Conservation (phyloP, 2,797 vertebrate species). For the Fistularia commersonii region DNA sequence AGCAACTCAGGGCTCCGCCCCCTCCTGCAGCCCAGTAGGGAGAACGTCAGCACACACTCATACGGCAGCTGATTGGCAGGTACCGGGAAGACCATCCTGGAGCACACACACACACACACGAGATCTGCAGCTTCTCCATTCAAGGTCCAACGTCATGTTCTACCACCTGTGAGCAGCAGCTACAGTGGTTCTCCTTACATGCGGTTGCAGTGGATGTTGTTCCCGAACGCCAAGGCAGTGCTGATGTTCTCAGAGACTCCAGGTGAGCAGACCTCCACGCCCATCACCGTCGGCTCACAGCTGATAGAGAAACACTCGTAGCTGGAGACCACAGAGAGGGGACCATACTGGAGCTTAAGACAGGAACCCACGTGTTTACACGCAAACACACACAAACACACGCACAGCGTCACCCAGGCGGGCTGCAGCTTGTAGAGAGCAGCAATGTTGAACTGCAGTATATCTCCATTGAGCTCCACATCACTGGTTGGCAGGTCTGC, state of each 20-base stretch:
- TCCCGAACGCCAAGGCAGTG: slow-evolving; percentile 51
- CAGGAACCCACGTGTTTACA: too few species aligned
- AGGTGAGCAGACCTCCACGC: slow-evolving; percentile 51
- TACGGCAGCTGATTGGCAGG: slow-evolving; percentile 62
- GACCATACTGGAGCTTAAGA: not conserved
- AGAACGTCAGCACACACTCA: slow-evolving; percentile 70
- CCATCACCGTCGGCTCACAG: slow-evolving; percentile 58
- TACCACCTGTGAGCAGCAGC: not conserved
- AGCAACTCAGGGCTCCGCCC: slow-evolving; percentile 57
- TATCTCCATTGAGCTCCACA: slow-evolving; percentile 36
- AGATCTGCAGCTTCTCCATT: not conserved
- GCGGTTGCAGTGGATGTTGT: slow-evolving; percentile 69
- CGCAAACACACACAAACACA: not conserved
- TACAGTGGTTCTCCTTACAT: slow-evolving; percentile 51
- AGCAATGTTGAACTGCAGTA: slow-evolving; percentile 64
- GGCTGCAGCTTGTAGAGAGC: slow-evolving; percentile 61
- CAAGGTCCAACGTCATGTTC: too few species aligned
- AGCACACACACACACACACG: not conserved
- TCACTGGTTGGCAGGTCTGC: slow-evolving; percentile 10
- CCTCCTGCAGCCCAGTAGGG: slow-evolving; percentile 63
- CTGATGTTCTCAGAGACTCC: slow-evolving; percentile 72
- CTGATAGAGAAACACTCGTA: slow-evolving; percentile 70
- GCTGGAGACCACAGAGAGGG: slow-evolving; percentile 34
- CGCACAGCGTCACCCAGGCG: slow-evolving; percentile 59
- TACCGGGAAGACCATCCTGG: slow-evolving; percentile 72